phyloP scores from a whole-genome alignment of 2,797 vertebrate genomes.

The Agapornis canus region DNA sequence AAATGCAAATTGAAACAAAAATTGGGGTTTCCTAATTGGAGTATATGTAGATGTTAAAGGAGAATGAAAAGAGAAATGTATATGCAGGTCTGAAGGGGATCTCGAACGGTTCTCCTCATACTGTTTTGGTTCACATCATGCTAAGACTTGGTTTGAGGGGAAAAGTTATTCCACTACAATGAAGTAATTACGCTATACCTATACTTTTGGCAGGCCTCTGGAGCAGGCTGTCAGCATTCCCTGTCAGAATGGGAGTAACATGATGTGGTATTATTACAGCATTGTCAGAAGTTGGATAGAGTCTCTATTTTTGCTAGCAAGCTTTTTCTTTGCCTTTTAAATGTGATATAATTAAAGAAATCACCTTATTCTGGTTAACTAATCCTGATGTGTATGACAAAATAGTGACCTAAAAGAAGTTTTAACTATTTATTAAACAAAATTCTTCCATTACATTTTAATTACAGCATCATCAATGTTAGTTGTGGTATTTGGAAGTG shows the following conservation, averaged over 20 bases:
- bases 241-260: conserved; percentile 55
- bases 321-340: conserved; percentile 51
- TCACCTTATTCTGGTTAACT: not conserved
- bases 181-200: conserved; percentile 69
- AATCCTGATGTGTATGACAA: not conserved
- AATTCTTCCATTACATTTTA: not conserved
- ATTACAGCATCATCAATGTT: not conserved
- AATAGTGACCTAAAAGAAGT: not conserved
- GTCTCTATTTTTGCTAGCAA: conserved; percentile 74
- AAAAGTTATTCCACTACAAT: not conserved
- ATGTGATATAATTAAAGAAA: not conserved
- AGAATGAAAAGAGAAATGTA: not conserved
- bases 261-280: conserved; percentile 77
- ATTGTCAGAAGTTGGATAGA: conserved; percentile 77
- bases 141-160: not conserved
- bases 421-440: not conserved
- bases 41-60: not conserved
- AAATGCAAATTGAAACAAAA: conserved; percentile 74
- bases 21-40: conserved; percentile 3
- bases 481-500: not conserved
- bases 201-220: conserved; percentile 44
- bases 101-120: not conserved
- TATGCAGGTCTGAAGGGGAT: not conserved
- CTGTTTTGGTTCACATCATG: not conserved
- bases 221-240: conserved; percentile 32